Conservation (phyloP, 2,888 invertebrate species). For the Dioctria linearis region DNA sequence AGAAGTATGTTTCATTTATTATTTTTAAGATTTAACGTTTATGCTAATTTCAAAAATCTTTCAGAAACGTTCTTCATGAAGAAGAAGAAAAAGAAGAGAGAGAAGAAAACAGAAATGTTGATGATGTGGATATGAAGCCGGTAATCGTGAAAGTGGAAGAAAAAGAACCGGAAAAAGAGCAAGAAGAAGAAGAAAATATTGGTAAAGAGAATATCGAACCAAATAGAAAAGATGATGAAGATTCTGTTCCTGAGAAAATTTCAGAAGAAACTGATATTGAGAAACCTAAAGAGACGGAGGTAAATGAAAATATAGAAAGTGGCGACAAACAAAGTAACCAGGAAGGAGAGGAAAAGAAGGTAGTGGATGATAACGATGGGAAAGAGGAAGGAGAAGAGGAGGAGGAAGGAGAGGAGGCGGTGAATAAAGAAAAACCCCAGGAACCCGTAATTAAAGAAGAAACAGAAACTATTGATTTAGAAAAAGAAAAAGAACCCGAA, state of each 20-base stretch:
- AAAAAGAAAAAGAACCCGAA: slow-evolving; percentile 71
- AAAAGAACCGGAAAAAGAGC: not conserved
- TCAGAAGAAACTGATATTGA: slow-evolving; percentile 68
- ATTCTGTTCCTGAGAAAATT: slow-evolving; percentile 65
- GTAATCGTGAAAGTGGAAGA: too few species aligned
- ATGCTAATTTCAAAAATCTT: not conserved
- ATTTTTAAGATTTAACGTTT: too few species aligned
- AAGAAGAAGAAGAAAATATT: not conserved
- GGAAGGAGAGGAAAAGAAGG: slow-evolving; percentile 55
- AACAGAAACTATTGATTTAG: slow-evolving; percentile 71
- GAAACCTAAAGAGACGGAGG: not conserved
- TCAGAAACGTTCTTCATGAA: slow-evolving; percentile 52
- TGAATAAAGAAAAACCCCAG: slow-evolving; percentile 60
- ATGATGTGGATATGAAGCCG: not conserved
- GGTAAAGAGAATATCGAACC: slow-evolving; percentile 68
- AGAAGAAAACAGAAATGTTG: slow-evolving; percentile 60
- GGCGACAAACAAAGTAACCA: slow-evolving; percentile 22
- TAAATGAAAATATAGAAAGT: slow-evolving; percentile 37
- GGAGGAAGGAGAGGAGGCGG: slow-evolving; percentile 56
- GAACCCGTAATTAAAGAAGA: slow-evolving; percentile 62
- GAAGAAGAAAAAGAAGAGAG: slow-evolving; percentile 65
- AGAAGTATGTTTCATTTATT: slow-evolving; percentile 9
- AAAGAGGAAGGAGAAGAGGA: slow-evolving; percentile 53
- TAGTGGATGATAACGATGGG: slow-evolving; percentile 56
- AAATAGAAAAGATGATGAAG: slow-evolving; percentile 66